Base-by-base conservation (phyloP, 2,888 invertebrate genomes). In the Eretmocerus hayati region DNA sequence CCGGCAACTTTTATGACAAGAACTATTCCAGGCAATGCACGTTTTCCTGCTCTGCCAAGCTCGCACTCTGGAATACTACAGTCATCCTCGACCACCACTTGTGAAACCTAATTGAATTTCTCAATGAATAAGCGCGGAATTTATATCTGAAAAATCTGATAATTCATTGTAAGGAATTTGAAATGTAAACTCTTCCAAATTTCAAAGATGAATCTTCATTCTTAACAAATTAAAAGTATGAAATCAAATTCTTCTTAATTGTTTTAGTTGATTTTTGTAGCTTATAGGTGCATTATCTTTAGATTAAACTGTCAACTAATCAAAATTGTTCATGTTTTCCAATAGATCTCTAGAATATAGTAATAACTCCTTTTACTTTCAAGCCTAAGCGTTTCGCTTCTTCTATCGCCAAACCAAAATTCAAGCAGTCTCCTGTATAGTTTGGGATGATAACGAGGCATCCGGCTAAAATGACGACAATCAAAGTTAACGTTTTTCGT, bases 401-500 rank as follows among this genome's bases (percentile, higher is more conserved):
- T 66, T 90, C 87, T 13, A 84, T 78, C 2, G 90, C 90, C 64
- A 88, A 76, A 1, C 88, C 89, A 65, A 90, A 90, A 69, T 87
- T 90, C 15, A 90, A 71, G 50, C 86, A 74, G 60, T 89, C 87
- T 0, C 87, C 85, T 0, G 87, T 84, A 62, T 87, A 87, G 69
- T 88, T 89, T 9, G 83, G 82, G 9, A 87, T 76, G 30, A 89
- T 75, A 0, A 88, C 77, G 6, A 90, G 63, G n/a, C 84, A 78
- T 23, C 87, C 88, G 48, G 77, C 81, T 75, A 58, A 13, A 59
- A 60, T 20, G 13, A 33, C 30, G 13, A 30, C 5, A 40, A 26
- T 6, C 11, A 26, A 11, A 9, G 26, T 26, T 9, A 26, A 26
- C 26, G 11, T 26, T 26, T 26, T n/a, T n/a, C n/a, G n/a, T n/a